Base-by-base conservation (phyloP, 2,888 invertebrate species). In the Branchinecta sandiegonensis region DNA sequence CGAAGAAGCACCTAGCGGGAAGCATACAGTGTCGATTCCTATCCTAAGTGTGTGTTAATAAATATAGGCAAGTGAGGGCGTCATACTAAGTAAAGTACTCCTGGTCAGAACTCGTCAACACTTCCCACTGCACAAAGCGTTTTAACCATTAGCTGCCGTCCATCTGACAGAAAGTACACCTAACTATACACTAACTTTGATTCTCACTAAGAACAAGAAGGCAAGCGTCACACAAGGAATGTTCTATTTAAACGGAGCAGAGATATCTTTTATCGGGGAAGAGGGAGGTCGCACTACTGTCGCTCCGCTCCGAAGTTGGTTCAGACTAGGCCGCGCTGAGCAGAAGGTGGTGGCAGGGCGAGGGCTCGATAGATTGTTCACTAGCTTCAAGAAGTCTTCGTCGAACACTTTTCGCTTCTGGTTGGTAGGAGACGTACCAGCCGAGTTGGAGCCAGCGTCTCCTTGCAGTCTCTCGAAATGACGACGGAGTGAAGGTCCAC, bases 321-420 rank as follows among this genome's bases (percentile, higher is more conserved):
- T 56, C 23, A 56, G 23, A 56, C 63, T 56, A 8, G 63, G 63
- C 23, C 63, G 8, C n/a, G 23, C 63, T 9, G 23, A 56, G 14
- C 23, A 17, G 10, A 56, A 56, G 14, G n/a, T n/a, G 23, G 63
- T 17, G 14, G 63, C 14, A 1, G 63, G 23, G 8, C 63, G 14
- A 56, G 63, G 23, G 14, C 14, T 23, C n/a, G 63, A 17, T 9
- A 56, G 23, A 17, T 56, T 23, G 63, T 56, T 56, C 63, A 56
- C 63, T 10, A 56, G 63, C n/a, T 23, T n/a, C n/a, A 56, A 56
- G 23, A 56, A 56, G 63, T 56, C 63, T 23, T 56, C 63, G 63
- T 56, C 63, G n/a, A 56, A 56, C n/a, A 56, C 63, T 9, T 23
- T n/a, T 56, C 63, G 63, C 63, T 56, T 56, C 23, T 56, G 63